Evolutionary conservation across 2,888 invertebrate genomes (phyloP), one percentile per base, ranked within the genome.

Genomic region (Stenodera caucasica): DNA sequence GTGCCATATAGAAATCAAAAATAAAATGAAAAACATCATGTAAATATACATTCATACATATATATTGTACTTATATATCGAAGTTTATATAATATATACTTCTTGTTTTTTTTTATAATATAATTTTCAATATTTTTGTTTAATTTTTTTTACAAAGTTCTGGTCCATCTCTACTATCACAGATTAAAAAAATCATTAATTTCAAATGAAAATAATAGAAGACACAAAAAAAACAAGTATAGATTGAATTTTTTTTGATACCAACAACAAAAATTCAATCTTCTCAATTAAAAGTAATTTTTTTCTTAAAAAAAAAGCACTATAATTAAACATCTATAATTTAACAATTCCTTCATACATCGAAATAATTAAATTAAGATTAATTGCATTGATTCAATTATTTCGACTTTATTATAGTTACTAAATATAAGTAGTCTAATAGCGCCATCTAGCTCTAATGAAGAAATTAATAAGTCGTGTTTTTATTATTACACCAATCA

Each of bases 91-190:
- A 63, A 63, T 66, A 67, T 71, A 68, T 68, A 70, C n/a, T n/a
- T 35, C 35, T 35, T 35, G 35, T 35, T 35, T 35, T 35, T 35
- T 6, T 18, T 26, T 26, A 4, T 26, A 26, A 26, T 26, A 26
- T 26, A 26, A 26, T 26, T 26, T 26, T 26, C 5, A 26, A 15
- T 14, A 6, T 15, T 37, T 37, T 15, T 37, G 14, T 8, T 40
- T 40, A 8, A 74, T 74, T 75, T 69, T 73, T 77, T 79, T 79
- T 78, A 80, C 80, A 81, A 80, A 80, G 75, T 75, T 77, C 79
- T 80, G 81, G 81, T 80, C 81, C 68, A 71, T 72, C 80, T 75
- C 81, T 81, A 81, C 80, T 81, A 81, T 81, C 81, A 81, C 81
- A 81, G 81, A 78, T 81, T 78, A 78, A 76, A 81, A 80, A 79